phyloP scores from a whole-genome alignment of 2,888 invertebrate genomes.

The Stegophylla sp. region DNA sequence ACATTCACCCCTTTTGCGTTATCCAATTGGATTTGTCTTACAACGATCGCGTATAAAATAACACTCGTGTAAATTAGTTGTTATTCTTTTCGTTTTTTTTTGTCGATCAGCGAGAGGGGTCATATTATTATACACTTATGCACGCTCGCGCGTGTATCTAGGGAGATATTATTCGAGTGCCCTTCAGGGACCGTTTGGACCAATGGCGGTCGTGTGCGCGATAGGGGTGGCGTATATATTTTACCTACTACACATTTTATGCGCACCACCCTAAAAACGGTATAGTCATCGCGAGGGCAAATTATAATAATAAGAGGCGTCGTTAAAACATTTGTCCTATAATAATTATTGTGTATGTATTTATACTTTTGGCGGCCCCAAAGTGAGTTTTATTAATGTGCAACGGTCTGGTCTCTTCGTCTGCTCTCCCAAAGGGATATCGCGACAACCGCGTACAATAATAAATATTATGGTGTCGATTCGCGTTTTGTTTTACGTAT shows the following conservation, averaged over 20 bases:
- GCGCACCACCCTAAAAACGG: constrained; percentile 44
- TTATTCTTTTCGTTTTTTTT: constrained; percentile 42
- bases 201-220: constrained; percentile 8
- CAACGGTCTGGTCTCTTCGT: constrained; percentile 22
- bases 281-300: constrained; percentile 36
- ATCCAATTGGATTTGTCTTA: constrained; percentile 45
- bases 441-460: neutral
- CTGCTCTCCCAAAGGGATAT: neutral
- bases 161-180: constrained; percentile 42
- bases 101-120: neutral
- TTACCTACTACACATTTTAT: too few species aligned
- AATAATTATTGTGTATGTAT: neutral
- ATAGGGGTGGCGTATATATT: neutral
- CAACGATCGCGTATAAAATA: constrained; percentile 46
- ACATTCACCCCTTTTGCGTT: constrained; percentile 10
- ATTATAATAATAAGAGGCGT: constrained; percentile 56
- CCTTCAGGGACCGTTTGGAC: constrained; percentile 54
- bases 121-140: constrained; percentile 3
- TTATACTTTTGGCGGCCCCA: constrained; percentile 12
- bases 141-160: neutral
- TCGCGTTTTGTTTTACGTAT: neutral
- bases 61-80: constrained; percentile 58
- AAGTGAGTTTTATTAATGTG: constrained; percentile 51
- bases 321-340: constrained; percentile 44
- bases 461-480: constrained; percentile 11